phyloP scores from a whole-genome alignment of 2,888 invertebrate species.

The Plagodis dolabraria region DNA sequence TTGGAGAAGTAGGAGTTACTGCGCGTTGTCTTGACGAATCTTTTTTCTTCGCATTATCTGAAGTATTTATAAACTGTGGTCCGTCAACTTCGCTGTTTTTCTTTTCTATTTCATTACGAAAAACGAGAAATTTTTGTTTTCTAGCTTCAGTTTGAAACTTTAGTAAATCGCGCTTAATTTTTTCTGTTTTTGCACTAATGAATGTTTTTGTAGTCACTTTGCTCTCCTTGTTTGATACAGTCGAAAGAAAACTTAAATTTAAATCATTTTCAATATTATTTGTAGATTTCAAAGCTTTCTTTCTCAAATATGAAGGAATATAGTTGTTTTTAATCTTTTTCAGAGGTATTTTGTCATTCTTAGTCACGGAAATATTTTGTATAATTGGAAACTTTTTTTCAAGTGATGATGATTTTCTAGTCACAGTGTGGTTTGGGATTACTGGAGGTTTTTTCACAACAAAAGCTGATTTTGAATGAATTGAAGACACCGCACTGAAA shows the following conservation, averaged over 20 bases:
- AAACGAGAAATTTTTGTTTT: conserved; percentile 56
- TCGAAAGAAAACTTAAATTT: conserved; percentile 43
- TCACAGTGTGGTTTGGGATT: no score
- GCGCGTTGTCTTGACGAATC: conserved; percentile 38
- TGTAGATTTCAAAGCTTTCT: conserved; percentile 28
- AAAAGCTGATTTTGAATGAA: conserved; percentile 46
- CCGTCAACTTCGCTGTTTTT: conserved; percentile 43
- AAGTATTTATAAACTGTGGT: conserved; percentile 33
- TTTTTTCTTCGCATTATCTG: conserved; percentile 38
- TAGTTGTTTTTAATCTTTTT: conserved; percentile 44
- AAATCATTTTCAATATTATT: conserved; percentile 33
- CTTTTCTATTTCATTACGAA: conserved; percentile 56
- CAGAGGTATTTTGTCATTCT: conserved; percentile 37
- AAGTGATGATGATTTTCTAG: conserved; percentile 27
- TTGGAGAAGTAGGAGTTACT: conserved; percentile 54
- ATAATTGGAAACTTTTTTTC: conserved; percentile 41
- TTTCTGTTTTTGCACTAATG: conserved; percentile 43
- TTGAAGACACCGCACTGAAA: conserved; percentile 52
- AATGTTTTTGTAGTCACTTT: conserved; percentile 22
- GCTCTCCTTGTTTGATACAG: conserved; percentile 20
- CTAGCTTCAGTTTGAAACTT: conserved; percentile 48
- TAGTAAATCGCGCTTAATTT: conserved; percentile 53
- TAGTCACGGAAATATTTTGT: conserved; percentile 28
- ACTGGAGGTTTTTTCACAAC: conserved; percentile 39
- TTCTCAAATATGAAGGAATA: conserved; percentile 53